Percentiles rank a stretch among this genome's conserved stretches.
Evolutionary conservation across 53 echinoderm and acorn worm species (phyloP).

Genomic region (Echinarachnius parma): DNA sequence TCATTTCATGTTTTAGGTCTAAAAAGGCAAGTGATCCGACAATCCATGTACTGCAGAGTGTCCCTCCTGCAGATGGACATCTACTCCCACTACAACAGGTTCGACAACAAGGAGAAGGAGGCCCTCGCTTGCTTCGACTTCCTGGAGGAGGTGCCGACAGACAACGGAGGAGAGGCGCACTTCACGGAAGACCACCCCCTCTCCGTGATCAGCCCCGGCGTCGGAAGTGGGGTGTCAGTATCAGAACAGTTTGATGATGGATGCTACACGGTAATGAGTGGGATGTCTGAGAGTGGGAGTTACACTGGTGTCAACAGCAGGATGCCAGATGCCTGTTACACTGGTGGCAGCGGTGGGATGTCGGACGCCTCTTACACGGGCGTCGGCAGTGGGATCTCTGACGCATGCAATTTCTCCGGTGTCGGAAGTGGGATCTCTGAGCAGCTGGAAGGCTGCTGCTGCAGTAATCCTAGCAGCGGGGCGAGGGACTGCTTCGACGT

Average conservation of each 20-base stretch:
- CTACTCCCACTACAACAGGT: constrained; percentile 75
- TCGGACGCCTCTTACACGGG: no score
- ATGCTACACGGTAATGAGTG: no score
- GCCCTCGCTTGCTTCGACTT: constrained; percentile 94
- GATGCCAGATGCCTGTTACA: constrained; percentile 17
- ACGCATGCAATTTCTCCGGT: neutral
- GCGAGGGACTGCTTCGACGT: constrained; percentile 26
- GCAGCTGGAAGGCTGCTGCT: constrained; percentile 5
- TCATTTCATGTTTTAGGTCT: constrained; percentile 39
- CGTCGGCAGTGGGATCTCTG: neutral
- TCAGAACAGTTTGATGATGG: no score
- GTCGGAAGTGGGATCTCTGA: constrained; percentile 19
- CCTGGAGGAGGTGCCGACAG: constrained; percentile 46
- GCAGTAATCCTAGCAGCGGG: no score
- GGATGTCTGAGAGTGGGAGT: neutral
- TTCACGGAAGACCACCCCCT: constrained; percentile 33
- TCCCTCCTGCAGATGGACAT: constrained; percentile 83
- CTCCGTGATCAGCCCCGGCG: constrained; percentile 22
- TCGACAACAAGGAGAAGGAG: constrained; percentile 78
- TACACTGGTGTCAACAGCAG: constrained; percentile 16
- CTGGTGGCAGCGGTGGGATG: constrained; percentile 34
- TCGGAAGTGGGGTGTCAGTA: constrained; percentile 16
- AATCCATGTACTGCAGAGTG: constrained; percentile 70
- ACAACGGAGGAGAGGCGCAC: constrained; percentile 30
- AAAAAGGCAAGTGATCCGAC: constrained; percentile 51